Base-by-base conservation (phyloP, 2,888 invertebrate species). In the Macrosiphum euphorbiae region DNA sequence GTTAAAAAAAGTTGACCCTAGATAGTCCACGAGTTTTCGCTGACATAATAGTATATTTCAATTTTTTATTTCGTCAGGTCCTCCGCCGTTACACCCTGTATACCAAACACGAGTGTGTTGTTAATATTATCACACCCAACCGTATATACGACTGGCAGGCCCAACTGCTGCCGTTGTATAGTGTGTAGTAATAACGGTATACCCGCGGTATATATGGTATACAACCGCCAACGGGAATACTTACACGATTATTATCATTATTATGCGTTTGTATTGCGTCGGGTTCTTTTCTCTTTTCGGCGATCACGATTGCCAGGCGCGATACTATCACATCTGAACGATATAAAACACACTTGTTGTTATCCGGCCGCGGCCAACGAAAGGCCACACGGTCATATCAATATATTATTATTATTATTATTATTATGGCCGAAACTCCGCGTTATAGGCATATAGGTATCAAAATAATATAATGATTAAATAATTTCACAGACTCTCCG, bases 181-280 rank as follows among this genome's bases (percentile, higher is more conserved):
- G n/a, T n/a, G n/a, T n/a, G n/a, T n/a, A n/a, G 67, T 67, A 67
- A 67, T 67, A 67, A 67, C 67, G 67, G 67, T 67, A 67, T 67
- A 67, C 16, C n/a, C n/a, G n/a, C 67, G n/a, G n/a, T n/a, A 67
- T n/a, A 67, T 52, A 52, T n/a, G n/a, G 67, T n/a, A n/a, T 58
- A 61, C 13, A 67, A 67, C n/a, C n/a, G n/a, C 67, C 67, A 67
- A 67, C 67, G 67, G 67, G 67, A 67, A 67, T 67, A 67, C 67
- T 67, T 16, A 67, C n/a, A n/a, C n/a, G 67, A 67, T n/a, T 67
- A n/a, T 67, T 67, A 67, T 67, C n/a, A 67, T 67, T 67, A 67
- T 67, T 67, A n/a, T n/a, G 16, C 16, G 67, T 67, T 67, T 67
- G 67, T n/a, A 47, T 61, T 50, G 28, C 61, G 61, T 28, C 11